These are phyloP conservation scores for Halichoerus grypus DNA, from an alignment of 2,113 vertebrate genomes.

Conservation along the genomic window DNA sequence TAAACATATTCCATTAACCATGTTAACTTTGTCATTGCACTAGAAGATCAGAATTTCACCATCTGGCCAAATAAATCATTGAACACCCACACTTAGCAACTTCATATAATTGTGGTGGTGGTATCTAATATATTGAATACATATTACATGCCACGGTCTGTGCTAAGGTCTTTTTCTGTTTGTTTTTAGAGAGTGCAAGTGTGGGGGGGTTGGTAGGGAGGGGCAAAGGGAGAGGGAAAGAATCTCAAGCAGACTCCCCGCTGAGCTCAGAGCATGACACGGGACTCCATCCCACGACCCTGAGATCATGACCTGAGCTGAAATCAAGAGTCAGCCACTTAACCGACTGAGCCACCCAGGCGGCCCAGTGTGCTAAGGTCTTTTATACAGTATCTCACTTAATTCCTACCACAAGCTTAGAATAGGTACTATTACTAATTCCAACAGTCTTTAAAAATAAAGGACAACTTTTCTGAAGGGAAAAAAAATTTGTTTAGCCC, in stretches of 20 bases:
- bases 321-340: neutral
- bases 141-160: neutral
- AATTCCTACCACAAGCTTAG: neutral
- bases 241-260: neutral
- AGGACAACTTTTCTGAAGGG: neutral
- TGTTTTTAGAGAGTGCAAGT: neutral
- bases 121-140: neutral
- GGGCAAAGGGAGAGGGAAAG: neutral
- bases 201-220: neutral
- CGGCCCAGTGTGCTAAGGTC: neutral
- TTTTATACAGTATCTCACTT: slow-evolving; percentile 22
- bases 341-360: neutral
- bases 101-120: neutral
- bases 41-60: neutral
- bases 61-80: neutral
- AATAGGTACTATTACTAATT: neutral
- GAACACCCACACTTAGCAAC: neutral
- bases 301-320: neutral
- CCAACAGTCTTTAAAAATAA: slow-evolving; percentile 1
- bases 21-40: neutral
- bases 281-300: neutral
- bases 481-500: neutral
- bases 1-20: neutral
- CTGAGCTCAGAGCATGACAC: neutral
- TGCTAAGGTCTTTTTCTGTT: neutral